These are phyloP conservation scores for Melikaiella ostensackeni DNA, from an alignment of 2,888 invertebrate genomes.

Conservation along the genomic window DNA sequence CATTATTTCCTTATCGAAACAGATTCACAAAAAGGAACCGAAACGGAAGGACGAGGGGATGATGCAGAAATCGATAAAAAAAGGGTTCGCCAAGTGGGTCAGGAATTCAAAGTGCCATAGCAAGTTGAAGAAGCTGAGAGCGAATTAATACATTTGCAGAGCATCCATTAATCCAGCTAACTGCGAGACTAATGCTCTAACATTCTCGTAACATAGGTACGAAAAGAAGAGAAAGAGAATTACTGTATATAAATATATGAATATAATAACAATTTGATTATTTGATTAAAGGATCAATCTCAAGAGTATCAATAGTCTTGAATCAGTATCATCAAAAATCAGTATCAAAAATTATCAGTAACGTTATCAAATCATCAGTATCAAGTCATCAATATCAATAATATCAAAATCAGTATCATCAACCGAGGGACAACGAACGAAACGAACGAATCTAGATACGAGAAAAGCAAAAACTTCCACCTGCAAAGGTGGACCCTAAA, in stretches of 20 bases:
- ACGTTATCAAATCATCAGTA: neutral
- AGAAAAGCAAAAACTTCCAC: neutral
- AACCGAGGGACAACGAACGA: neutral
- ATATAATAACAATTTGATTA: conserved; percentile 13
- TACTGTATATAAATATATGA: conserved; percentile 17
- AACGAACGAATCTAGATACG: conserved; percentile 8
- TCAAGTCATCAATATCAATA: neutral
- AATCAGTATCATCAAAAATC: neutral
- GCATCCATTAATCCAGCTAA: conserved; percentile 17
- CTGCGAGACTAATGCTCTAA: conserved; percentile 36
- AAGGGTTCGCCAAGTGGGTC: conserved; percentile 46
- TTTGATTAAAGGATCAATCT: conserved; percentile 14
- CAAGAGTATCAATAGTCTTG: neutral
- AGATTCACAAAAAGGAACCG: conserved; percentile 29
- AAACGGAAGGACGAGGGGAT: neutral
- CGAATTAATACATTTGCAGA: neutral
- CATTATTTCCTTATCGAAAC: conserved; percentile 44
- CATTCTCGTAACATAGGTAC: conserved; percentile 26
- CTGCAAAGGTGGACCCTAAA: neutral
- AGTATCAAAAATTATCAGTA: neutral
- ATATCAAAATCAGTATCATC: neutral
- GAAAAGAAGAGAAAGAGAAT: conserved; percentile 1
- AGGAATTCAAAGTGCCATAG: conserved; percentile 62
- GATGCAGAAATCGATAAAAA: conserved; percentile 24
- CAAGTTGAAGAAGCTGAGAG: conserved; percentile 19